phyloP scores from a whole-genome alignment of 2,113 vertebrate genomes.

The Coturnix japonica region DNA sequence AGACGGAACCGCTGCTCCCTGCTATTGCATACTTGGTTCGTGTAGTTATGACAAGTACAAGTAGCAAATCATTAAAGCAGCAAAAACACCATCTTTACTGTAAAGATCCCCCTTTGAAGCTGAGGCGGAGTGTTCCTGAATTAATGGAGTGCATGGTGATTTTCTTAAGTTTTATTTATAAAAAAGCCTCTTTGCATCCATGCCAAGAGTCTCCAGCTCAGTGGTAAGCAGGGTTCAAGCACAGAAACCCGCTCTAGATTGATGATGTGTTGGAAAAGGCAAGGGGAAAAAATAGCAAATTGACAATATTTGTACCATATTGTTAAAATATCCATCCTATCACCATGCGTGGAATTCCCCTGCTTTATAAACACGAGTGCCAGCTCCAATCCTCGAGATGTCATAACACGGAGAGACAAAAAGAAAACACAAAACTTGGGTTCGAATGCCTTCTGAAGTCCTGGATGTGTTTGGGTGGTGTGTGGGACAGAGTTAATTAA shows the following conservation, averaged over 20 bases:
- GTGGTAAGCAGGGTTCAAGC: slow-evolving; percentile 70
- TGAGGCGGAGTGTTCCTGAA: slow-evolving; percentile 76
- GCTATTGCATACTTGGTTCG: slow-evolving; percentile 22
- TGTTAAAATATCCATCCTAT: slow-evolving; percentile 47
- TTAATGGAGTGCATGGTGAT: slow-evolving; percentile 82
- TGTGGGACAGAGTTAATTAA: not conserved
- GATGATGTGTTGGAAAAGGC: slow-evolving; percentile 78
- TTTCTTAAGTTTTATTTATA: slow-evolving; percentile 82
- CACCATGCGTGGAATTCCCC: slow-evolving; percentile 74
- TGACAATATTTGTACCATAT: slow-evolving; percentile 65
- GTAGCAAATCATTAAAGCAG: slow-evolving; percentile 80
- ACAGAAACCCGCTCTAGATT: slow-evolving; percentile 71
- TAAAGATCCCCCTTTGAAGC: slow-evolving; percentile 80
- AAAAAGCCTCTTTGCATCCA: slow-evolving; percentile 65
- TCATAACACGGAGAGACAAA: slow-evolving; percentile 1
- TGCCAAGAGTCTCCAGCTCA: slow-evolving; percentile 68
- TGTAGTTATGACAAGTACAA: slow-evolving; percentile 82
- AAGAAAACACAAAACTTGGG: slow-evolving; percentile 36
- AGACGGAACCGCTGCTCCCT: slow-evolving; percentile 11
- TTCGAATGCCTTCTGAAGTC: not conserved
- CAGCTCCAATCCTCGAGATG: slow-evolving; percentile 18
- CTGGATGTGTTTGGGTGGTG: not conserved
- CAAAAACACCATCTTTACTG: slow-evolving; percentile 58
- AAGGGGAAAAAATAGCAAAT: slow-evolving; percentile 57
- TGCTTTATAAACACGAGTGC: slow-evolving; percentile 53